Evolutionary conservation across 2,797 vertebrate genomes (phyloP).

Genomic region (Chelmon rostratus): DNA sequence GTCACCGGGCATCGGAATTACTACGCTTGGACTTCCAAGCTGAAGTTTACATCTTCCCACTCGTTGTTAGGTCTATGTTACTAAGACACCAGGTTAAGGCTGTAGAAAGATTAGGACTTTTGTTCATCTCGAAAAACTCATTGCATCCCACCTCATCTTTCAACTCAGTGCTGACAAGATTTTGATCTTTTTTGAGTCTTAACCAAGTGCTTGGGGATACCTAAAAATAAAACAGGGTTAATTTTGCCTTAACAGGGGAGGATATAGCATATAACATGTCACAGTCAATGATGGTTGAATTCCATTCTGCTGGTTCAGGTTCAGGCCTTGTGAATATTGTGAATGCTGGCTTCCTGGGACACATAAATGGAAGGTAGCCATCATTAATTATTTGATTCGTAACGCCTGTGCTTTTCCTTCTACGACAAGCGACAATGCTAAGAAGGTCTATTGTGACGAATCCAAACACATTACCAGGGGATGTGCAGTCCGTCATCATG

Average conservation of each 20-base stretch:
- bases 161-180: not conserved
- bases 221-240: not conserved
- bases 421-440: not conserved
- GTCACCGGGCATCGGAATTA: not conserved
- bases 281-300: not conserved
- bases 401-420: not conserved
- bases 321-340: not conserved
- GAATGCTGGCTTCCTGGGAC: not conserved
- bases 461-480: no score
- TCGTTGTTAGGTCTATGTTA: not conserved
- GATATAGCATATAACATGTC: not conserved
- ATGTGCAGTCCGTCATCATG: no score
- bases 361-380: not conserved
- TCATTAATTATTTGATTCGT: not conserved
- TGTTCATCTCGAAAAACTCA: not conserved
- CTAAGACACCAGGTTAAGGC: not conserved
- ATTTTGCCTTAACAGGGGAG: not conserved
- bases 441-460: not conserved
- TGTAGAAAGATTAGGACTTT: not conserved
- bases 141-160: not conserved
- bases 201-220: not conserved
- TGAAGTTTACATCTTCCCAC: not conserved
- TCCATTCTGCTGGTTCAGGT: not conserved
- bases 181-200: no score
- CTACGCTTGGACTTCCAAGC: not conserved